Evolutionary conservation across 2,797 vertebrate genomes (phyloP).

Genomic region (Tachyglossus aculeatus): DNA sequence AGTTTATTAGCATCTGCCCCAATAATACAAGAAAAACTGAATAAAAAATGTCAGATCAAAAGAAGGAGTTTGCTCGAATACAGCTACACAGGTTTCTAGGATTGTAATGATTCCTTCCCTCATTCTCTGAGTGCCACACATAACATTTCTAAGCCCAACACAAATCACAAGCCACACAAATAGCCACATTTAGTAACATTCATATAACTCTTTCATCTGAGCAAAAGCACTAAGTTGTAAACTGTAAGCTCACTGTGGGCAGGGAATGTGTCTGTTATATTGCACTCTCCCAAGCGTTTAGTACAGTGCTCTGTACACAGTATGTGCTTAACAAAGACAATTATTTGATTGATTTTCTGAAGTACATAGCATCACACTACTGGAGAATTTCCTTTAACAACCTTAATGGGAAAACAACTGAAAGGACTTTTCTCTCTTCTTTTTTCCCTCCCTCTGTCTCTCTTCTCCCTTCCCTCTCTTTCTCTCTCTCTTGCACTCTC

Average conservation of each 20-base stretch:
- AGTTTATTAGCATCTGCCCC: conserved; percentile 65
- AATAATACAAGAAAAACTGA: conserved; percentile 61
- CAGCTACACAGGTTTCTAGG: conserved; percentile 70
- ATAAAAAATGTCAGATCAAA: conserved; percentile 62
- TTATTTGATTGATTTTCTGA: conserved; percentile 71
- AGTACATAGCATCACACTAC: conserved; percentile 75
- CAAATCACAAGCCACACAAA: conserved; percentile 74
- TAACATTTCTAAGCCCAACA: conserved; percentile 68
- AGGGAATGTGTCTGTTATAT: too few species aligned
- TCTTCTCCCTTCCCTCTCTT: conserved; percentile 57
- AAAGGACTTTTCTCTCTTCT: conserved; percentile 83
- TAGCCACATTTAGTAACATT: conserved; percentile 71
- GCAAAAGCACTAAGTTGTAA: too few species aligned
- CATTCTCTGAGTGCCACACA: conserved; percentile 71
- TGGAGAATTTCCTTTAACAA: conserved; percentile 79
- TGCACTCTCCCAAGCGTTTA: too few species aligned
- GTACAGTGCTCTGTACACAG: too few species aligned
- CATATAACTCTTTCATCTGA: conserved; percentile 64
- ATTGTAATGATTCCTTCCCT: conserved; percentile 74
- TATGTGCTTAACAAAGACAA: too few species aligned
- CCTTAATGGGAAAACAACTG: conserved; percentile 84
- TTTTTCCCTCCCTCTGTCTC: conserved; percentile 66
- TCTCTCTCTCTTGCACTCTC: conserved; percentile 35
- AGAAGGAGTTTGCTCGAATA: conserved; percentile 61
- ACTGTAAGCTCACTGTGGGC: too few species aligned